Evolutionary conservation across 2,888 invertebrate genomes (phyloP).

Genomic region (Magallana nippona): DNA sequence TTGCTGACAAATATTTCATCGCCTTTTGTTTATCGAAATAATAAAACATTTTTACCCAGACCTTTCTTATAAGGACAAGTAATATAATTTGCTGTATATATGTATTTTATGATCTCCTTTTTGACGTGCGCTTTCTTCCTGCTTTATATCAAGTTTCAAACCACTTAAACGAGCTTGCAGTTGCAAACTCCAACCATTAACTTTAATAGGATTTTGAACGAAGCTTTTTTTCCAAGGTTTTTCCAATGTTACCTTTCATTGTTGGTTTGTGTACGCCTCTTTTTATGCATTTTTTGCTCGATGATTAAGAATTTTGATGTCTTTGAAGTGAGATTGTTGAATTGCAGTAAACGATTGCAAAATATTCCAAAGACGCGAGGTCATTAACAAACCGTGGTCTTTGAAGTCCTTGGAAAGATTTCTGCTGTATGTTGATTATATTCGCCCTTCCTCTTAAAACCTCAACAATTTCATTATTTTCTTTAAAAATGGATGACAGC

Average conservation of each 20-base stretch:
- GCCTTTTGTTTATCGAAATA: too few relatives aligned
- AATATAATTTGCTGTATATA: too few relatives aligned
- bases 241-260: neutral
- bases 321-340: slow-evolving; percentile 3
- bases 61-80: too few relatives aligned
- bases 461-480: neutral
- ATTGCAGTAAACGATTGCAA: neutral
- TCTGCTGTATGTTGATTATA: neutral
- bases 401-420: neutral
- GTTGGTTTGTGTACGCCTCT: neutral
- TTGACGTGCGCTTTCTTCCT: too few relatives aligned
- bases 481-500: neutral
- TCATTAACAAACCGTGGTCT: neutral
- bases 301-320: neutral
- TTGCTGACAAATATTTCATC: too few relatives aligned
- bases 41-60: too few relatives aligned
- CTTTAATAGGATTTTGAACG: too few relatives aligned
- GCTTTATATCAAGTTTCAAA: too few relatives aligned
- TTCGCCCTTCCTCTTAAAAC: neutral
- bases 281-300: neutral
- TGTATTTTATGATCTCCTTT: too few relatives aligned
- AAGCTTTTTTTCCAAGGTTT: neutral
- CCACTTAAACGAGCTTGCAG: too few relatives aligned
- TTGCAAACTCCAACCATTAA: too few relatives aligned
- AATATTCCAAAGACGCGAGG: neutral